Base-by-base conservation (phyloP, 2,797 vertebrate species). In the Poeciliopsis gracilis region DNA sequence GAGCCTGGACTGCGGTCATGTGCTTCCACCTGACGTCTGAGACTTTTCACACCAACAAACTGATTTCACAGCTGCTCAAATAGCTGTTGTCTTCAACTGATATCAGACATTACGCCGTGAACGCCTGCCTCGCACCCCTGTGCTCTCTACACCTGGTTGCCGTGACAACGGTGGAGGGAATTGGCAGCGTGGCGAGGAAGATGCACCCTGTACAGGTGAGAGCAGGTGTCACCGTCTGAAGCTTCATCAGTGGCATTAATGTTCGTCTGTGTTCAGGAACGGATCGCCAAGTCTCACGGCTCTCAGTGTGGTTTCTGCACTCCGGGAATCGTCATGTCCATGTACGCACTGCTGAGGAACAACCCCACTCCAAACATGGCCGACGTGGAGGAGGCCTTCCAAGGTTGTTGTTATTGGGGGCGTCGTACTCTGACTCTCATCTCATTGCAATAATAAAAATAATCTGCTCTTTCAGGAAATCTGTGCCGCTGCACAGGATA, bases 271-370 rank as follows among this genome's bases (percentile, higher is more conserved):
- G 1, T 90, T 53, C 80, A 99, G 98, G 98, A 98, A 88, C 95
- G 97, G 69, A 97, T 99, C 13, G 96, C 97, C 20, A 96, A 93
- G 89, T 95, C 97, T 84, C 98, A 99, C 11, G 98, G 98, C 6
- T 98, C 97, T 23, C 98, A 99, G n/a, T 99, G 98, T 7, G 98
- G 98, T 0, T 99, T 99, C 94, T 99, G 98, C 73, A 98, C 97
- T 0, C 98, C 98, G 0, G 98, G 98, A 3, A 96, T 99, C 8
- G 97, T 99, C 78, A 99, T 99, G 98, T 98, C 97, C 73, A 97
- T 99, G 97, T 99, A 99, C 8, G 93, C 97, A 0, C 91, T 99
- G 79, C 96, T 99, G 70, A 95, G 97, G 46, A 98, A 97, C 87
- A 95, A 95, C 41, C 91, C 95, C 0, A 82, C 92, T 0, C 98